These are phyloP conservation scores for Epizoanthus ramosus DNA, from an alignment of 92 coral and sea anemone species.

Conservation along the genomic window DNA sequence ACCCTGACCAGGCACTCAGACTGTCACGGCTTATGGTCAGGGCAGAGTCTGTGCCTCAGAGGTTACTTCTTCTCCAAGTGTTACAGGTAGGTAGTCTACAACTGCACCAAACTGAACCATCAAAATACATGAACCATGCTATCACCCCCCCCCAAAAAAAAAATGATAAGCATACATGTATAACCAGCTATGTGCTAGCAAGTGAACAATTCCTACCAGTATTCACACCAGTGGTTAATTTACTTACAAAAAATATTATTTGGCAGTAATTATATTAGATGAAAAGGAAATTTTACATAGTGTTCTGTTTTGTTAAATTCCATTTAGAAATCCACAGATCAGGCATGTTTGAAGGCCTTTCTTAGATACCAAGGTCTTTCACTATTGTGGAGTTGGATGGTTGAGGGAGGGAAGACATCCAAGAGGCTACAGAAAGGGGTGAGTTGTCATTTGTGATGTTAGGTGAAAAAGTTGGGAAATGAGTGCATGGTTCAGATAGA, in stretches of 20 bases:
- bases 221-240: no score
- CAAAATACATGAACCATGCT: no score
- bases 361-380: constrained; percentile 93
- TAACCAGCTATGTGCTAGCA: no score
- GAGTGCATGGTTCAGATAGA: not conserved
- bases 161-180: no score
- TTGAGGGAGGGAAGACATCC: constrained; percentile 92
- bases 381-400: constrained; percentile 99
- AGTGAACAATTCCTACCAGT: no score
- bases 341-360: constrained; percentile 84
- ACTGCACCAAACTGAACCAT: not conserved
- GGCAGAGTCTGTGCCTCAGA: constrained; percentile 87
- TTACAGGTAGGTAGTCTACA: constrained; percentile 62
- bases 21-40: constrained; percentile 95
- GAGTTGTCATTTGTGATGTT: not conserved
- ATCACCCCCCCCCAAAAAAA: no score
- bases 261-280: no score
- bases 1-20: constrained; percentile 85
- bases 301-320: not conserved
- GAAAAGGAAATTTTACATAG: no score
- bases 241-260: not conserved
- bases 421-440: constrained; percentile 83
- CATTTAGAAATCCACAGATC: constrained; percentile 87
- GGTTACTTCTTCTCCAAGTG: constrained; percentile 86
- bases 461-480: not conserved